Conservation (phyloP, 2,797 vertebrate genomes). For the Sebastes dallii region DNA sequence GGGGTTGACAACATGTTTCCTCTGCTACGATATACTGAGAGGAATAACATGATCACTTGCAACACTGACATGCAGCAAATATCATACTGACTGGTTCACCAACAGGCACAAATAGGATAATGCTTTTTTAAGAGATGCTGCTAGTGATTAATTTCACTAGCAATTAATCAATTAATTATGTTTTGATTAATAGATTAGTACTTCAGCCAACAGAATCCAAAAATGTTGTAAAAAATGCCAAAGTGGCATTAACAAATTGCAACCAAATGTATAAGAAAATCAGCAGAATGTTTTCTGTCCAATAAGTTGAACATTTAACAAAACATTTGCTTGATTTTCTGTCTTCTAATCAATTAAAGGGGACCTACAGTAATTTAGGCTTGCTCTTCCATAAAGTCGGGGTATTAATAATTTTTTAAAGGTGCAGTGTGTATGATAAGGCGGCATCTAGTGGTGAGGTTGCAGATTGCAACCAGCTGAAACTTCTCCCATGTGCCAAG, state of each 20-base stretch:
- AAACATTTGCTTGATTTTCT: not conserved
- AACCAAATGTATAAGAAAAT: not conserved
- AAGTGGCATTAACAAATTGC: not conserved
- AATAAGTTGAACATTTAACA: not conserved
- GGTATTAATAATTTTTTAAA: not conserved
- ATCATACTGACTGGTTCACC: not conserved
- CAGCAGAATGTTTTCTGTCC: not conserved
- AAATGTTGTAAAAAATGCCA: not conserved
- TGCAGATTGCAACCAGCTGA: not conserved
- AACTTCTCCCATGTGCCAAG: too few species aligned
- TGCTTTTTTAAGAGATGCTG: not conserved
- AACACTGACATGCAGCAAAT: conserved; percentile 33
- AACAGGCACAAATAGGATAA: not conserved
- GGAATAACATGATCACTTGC: conserved; percentile 60
- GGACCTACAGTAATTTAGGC: not conserved
- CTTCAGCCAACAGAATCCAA: not conserved
- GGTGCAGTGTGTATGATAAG: not conserved
- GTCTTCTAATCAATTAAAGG: not conserved
- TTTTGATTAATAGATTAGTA: not conserved
- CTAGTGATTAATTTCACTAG: not conserved
- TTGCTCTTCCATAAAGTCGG: not conserved
- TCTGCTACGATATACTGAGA: conserved; percentile 50
- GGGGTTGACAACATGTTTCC: conserved; percentile 75
- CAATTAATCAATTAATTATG: not conserved
- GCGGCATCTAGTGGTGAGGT: not conserved